A percentile compares a stretch with the other conserved stretches of the same genome.
These are phyloP conservation scores for Natator depressus DNA, from an alignment of 2,113 vertebrate species.

Conservation along the genomic window DNA sequence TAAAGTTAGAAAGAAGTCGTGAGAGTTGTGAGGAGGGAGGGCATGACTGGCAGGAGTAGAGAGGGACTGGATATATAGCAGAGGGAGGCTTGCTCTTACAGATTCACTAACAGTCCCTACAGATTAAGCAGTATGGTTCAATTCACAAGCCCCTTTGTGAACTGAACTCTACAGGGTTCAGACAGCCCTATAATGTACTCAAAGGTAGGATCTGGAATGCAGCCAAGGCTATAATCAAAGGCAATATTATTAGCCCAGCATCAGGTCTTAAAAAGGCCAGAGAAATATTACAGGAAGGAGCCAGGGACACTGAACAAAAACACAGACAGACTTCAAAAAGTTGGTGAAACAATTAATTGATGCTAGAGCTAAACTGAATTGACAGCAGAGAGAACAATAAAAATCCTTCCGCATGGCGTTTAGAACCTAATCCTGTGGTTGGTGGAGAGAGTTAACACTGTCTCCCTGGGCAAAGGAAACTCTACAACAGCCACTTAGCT, in stretches of 20 bases:
- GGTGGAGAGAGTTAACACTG: neutral
- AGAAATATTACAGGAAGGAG: neutral
- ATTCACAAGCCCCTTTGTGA: neutral
- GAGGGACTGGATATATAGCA: rapidly evolving
- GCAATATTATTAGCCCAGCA: neutral
- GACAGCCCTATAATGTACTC: neutral
- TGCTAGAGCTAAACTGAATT: neutral
- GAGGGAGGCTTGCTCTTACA: rapidly evolving
- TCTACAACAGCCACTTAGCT: rapidly evolving
- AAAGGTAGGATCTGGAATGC: neutral
- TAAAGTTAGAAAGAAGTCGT: neutral
- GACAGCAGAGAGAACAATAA: neutral
- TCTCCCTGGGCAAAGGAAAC: rapidly evolving
- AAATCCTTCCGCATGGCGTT: rapidly evolving
- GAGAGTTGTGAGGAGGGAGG: neutral
- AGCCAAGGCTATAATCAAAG: neutral
- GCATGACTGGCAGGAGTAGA: rapidly evolving
- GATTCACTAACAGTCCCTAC: neutral
- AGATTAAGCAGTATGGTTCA: rapidly evolving
- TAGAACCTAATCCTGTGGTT: neutral
- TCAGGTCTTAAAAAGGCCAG: neutral
- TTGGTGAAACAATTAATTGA: neutral
- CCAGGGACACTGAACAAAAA: neutral
- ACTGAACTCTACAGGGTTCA: neutral
- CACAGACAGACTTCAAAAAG: neutral